Conservation (phyloP, 2,113 vertebrate species). For the Aphyosemion australe region DNA sequence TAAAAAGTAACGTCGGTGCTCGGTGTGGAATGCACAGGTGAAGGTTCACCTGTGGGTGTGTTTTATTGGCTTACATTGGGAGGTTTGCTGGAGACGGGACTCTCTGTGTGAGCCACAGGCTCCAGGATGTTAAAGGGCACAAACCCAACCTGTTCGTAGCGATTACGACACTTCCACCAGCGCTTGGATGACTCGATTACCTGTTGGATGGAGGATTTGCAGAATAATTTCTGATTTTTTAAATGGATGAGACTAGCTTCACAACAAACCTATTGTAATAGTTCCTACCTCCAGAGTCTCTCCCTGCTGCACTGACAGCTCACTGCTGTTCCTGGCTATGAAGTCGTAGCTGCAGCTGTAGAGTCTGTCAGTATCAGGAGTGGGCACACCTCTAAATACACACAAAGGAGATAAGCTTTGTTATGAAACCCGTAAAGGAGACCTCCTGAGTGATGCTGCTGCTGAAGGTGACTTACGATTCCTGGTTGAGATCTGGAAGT, state of each 20-base stretch:
- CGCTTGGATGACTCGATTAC: constrained; percentile 84
- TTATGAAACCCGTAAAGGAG: neutral
- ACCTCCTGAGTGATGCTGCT: neutral
- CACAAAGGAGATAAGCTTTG: neutral
- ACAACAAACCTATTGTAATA: no score
- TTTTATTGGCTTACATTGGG: constrained; percentile 62
- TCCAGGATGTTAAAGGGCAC: constrained; percentile 86
- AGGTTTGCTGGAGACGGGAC: constrained; percentile 33
- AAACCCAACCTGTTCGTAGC: constrained; percentile 80
- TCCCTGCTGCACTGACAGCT: constrained; percentile 85
- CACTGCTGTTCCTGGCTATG: constrained; percentile 88
- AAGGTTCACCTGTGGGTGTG: neutral
- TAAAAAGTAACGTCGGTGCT: neutral
- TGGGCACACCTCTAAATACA: constrained; percentile 44
- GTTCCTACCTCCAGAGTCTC: constrained; percentile 82
- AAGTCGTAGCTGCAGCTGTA: constrained; percentile 87
- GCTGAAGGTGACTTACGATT: constrained; percentile 54
- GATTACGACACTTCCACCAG: constrained; percentile 86
- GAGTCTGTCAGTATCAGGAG: constrained; percentile 56
- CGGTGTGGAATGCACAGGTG: constrained; percentile 12
- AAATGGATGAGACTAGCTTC: no score
- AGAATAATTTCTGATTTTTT: no score
- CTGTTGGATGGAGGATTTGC: constrained; percentile 50
- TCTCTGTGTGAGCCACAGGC: constrained; percentile 69
- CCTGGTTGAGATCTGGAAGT: constrained; percentile 15